Conservation (phyloP, 2,797 vertebrate genomes). For the Lacerta bilineata region DNA sequence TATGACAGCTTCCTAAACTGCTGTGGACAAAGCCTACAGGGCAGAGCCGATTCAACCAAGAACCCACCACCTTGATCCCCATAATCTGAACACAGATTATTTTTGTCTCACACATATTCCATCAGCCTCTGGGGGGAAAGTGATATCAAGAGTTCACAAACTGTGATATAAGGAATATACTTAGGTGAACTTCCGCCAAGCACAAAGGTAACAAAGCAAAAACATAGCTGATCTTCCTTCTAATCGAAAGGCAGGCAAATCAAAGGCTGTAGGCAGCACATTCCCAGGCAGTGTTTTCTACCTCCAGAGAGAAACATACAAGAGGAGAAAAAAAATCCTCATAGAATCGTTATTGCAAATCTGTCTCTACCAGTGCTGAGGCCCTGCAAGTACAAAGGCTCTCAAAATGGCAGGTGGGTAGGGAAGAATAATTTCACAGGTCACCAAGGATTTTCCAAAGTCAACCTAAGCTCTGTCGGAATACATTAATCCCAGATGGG, state of each 20-base stretch:
- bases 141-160: not conserved
- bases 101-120: not conserved
- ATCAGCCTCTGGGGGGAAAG: not conserved
- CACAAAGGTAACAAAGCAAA: not conserved
- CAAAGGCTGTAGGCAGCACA: not conserved
- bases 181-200: not conserved
- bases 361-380: not conserved
- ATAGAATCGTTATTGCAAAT: not conserved
- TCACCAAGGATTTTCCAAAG: constrained; percentile 43
- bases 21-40: not conserved
- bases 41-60: not conserved
- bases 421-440: constrained; percentile 48
- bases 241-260: not conserved
- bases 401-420: not conserved
- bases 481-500: constrained; percentile 35
- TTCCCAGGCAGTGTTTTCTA: not conserved
- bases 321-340: not conserved
- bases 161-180: not conserved
- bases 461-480: constrained; percentile 47
- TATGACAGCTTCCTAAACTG: not conserved
- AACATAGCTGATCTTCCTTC: not conserved
- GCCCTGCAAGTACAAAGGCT: constrained; percentile 31
- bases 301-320: not conserved
- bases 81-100: not conserved
- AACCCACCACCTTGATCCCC: not conserved